Evolutionary conservation across 1,140 invertebrate species (phyloP).

Genomic region (Elymnias hypermnestra): DNA sequence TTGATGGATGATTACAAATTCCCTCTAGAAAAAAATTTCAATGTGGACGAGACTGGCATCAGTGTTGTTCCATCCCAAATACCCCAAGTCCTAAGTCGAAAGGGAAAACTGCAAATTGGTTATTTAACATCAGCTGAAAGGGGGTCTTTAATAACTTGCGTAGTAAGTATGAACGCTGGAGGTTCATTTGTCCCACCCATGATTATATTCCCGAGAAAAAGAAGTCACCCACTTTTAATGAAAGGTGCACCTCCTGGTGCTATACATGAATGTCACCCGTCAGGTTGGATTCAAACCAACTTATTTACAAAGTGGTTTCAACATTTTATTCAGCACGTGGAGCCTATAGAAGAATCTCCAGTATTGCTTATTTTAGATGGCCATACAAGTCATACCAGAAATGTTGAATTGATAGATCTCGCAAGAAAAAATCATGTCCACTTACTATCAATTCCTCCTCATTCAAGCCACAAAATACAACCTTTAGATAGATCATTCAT

Average conservation of each 20-base stretch:
- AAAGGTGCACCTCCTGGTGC: slow-evolving; percentile 39
- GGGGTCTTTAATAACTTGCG: slow-evolving; percentile 19
- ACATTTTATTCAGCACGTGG: slow-evolving; percentile 15
- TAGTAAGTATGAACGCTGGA: slow-evolving; percentile 31
- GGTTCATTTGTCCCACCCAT: slow-evolving; percentile 44
- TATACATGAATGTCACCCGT: slow-evolving; percentile 45
- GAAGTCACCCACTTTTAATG: slow-evolving; percentile 34
- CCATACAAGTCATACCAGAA: slow-evolving; percentile 19
- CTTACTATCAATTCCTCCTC: neutral
- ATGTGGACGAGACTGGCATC: too few relatives aligned
- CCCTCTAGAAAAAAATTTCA: too few relatives aligned
- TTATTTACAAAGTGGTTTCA: slow-evolving; percentile 15
- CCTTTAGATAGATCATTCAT: slow-evolving; percentile 22
- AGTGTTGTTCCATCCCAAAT: slow-evolving; percentile 15
- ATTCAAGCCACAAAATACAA: slow-evolving; percentile 19
- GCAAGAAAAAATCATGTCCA: neutral
- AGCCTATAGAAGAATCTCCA: slow-evolving; percentile 14
- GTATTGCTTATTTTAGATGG: slow-evolving; percentile 11
- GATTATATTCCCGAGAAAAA: slow-evolving; percentile 51
- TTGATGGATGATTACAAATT: too few relatives aligned
- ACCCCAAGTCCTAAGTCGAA: too few relatives aligned
- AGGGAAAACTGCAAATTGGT: slow-evolving; percentile 15
- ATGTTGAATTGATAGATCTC: slow-evolving; percentile 12
- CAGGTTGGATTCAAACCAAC: slow-evolving; percentile 23
- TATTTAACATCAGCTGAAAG: slow-evolving; percentile 17